Conservation (phyloP, 2,888 invertebrate genomes). For the Cloeon dipterum region DNA sequence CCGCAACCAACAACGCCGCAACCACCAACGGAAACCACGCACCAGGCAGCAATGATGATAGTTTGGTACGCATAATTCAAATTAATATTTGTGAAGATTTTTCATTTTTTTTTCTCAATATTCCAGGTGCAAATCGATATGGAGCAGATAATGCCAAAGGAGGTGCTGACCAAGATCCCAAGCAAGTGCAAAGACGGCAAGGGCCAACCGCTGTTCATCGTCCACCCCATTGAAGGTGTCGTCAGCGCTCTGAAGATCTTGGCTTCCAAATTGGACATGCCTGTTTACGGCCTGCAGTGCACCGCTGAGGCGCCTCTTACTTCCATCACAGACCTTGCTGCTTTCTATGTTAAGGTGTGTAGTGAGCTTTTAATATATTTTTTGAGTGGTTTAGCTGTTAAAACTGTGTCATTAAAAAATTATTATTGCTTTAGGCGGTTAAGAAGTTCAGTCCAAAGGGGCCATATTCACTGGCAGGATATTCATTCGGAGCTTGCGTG, state of each 20-base stretch:
- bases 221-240: slow-evolving; percentile 80
- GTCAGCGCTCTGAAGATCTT: slow-evolving; percentile 44
- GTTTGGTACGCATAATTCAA: neutral
- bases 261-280: slow-evolving; percentile 44
- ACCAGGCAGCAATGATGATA: neutral
- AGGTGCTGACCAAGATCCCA: slow-evolving; percentile 41
- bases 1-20: slow-evolving; percentile 9
- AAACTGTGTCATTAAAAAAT: neutral
- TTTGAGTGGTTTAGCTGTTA: neutral
- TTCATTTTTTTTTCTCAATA: neutral
- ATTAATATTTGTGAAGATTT: neutral
- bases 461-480: slow-evolving; percentile 77
- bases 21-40: slow-evolving; percentile 12
- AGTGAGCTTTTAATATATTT: neutral
- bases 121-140: slow-evolving; percentile 10
- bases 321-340: slow-evolving; percentile 47
- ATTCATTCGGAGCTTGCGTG: slow-evolving; percentile 87
- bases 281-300: slow-evolving; percentile 81
- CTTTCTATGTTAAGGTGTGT: slow-evolving; percentile 32
- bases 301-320: slow-evolving; percentile 47
- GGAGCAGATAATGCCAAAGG: slow-evolving; percentile 45
- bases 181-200: slow-evolving; percentile 23
- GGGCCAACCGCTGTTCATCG: slow-evolving; percentile 20
- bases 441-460: slow-evolving; percentile 51
- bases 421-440: slow-evolving; percentile 34